These are phyloP conservation scores for Micrastur ruficollis DNA, from an alignment of 2,797 vertebrate genomes.

Conservation along the genomic window DNA sequence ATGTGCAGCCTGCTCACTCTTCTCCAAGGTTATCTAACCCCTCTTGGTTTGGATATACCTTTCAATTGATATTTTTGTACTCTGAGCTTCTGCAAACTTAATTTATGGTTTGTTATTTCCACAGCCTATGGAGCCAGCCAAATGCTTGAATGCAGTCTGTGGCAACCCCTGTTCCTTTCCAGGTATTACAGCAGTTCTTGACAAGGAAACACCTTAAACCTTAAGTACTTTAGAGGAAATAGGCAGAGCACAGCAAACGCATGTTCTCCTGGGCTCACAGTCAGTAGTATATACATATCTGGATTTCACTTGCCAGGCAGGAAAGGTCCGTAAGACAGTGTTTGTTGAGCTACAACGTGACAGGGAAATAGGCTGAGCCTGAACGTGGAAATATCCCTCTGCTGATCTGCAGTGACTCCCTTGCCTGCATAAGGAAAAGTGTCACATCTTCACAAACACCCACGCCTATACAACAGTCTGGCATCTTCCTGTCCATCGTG, in stretches of 20 bases:
- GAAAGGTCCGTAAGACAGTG: neutral
- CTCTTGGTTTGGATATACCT: neutral
- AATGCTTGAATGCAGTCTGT: neutral
- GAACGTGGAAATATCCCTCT: neutral
- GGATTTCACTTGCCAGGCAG: neutral
- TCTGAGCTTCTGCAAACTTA: neutral
- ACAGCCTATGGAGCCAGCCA: neutral
- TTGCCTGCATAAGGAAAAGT: neutral
- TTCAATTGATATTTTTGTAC: neutral
- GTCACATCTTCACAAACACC: neutral
- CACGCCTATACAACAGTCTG: neutral
- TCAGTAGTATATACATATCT: neutral
- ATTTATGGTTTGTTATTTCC: constrained; percentile 18
- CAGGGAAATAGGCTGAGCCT: neutral
- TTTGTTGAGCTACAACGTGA: neutral
- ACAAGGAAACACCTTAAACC: neutral
- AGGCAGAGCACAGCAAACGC: neutral
- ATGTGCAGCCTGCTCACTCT: neutral
- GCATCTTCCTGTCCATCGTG: neutral
- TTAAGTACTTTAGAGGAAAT: neutral
- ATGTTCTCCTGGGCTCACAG: neutral
- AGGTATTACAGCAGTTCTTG: neutral
- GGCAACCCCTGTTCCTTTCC: neutral
- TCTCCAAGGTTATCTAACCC: neutral
- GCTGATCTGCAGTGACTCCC: neutral